Conservation (phyloP, 2,888 invertebrate species). For the Apodemia mormo region DNA sequence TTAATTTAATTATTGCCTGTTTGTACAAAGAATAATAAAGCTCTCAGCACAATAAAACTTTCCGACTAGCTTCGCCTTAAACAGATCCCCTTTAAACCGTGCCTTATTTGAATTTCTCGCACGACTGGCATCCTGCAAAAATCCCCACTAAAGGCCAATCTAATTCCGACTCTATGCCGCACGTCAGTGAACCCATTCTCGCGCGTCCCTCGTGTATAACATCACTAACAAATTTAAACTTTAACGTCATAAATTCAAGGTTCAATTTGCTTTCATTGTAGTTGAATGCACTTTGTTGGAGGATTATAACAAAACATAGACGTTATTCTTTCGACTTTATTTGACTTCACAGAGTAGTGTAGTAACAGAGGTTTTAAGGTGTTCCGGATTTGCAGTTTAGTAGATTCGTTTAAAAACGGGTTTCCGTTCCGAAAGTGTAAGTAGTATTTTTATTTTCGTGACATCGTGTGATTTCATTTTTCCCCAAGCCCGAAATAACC, state of each 20-base stretch:
- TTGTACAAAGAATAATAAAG: conserved; percentile 2
- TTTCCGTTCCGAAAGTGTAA: neutral
- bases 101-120: conserved; percentile 63
- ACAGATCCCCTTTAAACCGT: conserved; percentile 45
- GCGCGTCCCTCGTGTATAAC: conserved; percentile 1
- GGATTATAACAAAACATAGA: conserved; percentile 29
- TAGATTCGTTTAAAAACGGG: neutral
- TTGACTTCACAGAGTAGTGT: conserved; percentile 26
- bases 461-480: too few relatives aligned
- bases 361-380: neutral
- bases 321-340: conserved; percentile 34
- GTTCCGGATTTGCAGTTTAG: neutral
- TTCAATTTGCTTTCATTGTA: conserved; percentile 18
- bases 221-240: conserved; percentile 23
- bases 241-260: conserved; percentile 17
- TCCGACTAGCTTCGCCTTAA: conserved; percentile 42
- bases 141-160: conserved; percentile 34
- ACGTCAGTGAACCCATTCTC: conserved; percentile 15
- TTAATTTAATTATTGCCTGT: conserved; percentile 1
- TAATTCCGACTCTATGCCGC: conserved; percentile 45
- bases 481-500: too few relatives aligned
- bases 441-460: too few relatives aligned
- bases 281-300: conserved; percentile 23
- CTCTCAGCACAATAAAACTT: conserved; percentile 21
- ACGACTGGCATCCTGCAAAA: conserved; percentile 44